A percentile compares a stretch with the other conserved stretches of the same genome.
Conservation (phyloP, 1,140 invertebrate genomes). For the Drosophila nebulosa region DNA sequence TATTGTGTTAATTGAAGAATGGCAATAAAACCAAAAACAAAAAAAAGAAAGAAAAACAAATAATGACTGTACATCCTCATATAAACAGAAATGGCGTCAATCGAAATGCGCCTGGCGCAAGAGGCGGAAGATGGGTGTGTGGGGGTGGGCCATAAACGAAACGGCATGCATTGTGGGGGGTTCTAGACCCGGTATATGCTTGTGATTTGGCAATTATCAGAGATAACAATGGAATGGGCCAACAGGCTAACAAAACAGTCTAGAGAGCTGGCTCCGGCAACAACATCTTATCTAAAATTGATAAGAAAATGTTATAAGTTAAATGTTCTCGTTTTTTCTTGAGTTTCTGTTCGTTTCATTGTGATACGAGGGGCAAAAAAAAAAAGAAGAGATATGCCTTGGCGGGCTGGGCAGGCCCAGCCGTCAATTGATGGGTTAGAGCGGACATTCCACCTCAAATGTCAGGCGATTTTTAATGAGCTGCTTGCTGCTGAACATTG, state of each 20-base stretch:
- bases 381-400: not conserved
- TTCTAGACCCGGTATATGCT: not conserved
- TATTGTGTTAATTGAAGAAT: not conserved
- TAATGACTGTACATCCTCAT: constrained; percentile 3
- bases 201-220: constrained; percentile 38
- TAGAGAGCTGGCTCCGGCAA: not conserved
- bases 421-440: not conserved
- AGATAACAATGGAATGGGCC: constrained; percentile 8
- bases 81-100: constrained; percentile 54
- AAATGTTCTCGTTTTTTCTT: not conserved
- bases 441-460: constrained; percentile 29
- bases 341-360: constrained; percentile 1
- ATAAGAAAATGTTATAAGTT: constrained; percentile 14
- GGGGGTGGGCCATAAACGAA: not conserved
- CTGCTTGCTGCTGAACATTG: constrained; percentile 10
- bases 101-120: too few species aligned
- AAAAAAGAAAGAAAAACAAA: not conserved
- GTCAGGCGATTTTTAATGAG: constrained; percentile 41
- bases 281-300: constrained; percentile 33
- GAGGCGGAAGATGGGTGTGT: too few species aligned
- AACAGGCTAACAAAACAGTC: not conserved
- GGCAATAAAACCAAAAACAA: not conserved
- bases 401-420: too few species aligned
- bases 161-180: constrained; percentile 5
- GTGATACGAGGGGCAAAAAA: constrained; percentile 25